These are phyloP conservation scores for Vulpes lagopus DNA, from an alignment of 2,113 vertebrate genomes.

Conservation along the genomic window DNA sequence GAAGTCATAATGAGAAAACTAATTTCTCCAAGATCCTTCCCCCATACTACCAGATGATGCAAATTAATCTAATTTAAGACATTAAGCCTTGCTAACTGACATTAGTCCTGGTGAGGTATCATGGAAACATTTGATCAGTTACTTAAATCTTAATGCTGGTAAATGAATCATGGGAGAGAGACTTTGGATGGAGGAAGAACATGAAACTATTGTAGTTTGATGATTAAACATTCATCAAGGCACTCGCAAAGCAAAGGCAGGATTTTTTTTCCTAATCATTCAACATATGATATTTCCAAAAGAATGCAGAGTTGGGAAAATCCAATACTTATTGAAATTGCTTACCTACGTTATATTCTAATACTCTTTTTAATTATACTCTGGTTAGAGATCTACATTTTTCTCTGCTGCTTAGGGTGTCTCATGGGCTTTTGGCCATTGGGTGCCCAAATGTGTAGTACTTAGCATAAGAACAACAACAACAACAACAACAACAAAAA, in stretches of 20 bases:
- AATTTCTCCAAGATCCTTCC: background rate
- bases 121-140: conserved; percentile 3
- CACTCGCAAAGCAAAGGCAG: background rate
- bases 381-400: background rate
- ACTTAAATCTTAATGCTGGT: background rate
- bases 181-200: background rate
- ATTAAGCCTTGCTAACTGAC: background rate
- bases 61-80: conserved; percentile 49
- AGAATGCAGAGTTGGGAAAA: background rate
- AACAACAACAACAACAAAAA: background rate
- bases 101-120: background rate
- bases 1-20: background rate
- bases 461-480: background rate
- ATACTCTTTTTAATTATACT: background rate
- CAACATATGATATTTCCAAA: background rate
- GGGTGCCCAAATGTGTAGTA: background rate
- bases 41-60: background rate
- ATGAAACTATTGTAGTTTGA: background rate
- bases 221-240: background rate
- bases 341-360: background rate
- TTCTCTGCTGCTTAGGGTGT: background rate
- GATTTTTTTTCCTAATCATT: background rate
- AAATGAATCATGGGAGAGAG: background rate
- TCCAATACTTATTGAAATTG: background rate
- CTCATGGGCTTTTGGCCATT: background rate